Conservation (phyloP, 2,113 vertebrate species). For the Serinus canaria region DNA sequence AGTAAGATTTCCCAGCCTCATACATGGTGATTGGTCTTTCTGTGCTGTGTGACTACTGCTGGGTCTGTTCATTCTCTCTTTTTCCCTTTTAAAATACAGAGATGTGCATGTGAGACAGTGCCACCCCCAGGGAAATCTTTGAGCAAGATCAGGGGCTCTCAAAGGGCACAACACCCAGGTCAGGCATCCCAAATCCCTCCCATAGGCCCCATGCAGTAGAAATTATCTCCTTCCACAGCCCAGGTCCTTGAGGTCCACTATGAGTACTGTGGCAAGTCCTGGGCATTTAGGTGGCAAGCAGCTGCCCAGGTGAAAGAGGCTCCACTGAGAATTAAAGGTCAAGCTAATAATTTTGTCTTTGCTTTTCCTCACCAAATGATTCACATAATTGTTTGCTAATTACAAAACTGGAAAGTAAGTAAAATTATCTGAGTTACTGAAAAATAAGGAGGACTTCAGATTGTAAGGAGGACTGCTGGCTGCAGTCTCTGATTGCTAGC, state of each 20-base stretch:
- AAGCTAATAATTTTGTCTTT: not conserved
- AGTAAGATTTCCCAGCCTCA: not conserved
- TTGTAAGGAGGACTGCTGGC: not conserved
- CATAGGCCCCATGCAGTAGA: not conserved
- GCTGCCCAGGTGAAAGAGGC: not conserved
- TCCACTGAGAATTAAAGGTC: not conserved
- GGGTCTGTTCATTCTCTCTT: not conserved
- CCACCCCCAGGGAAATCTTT: accelerated
- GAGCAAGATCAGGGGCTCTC: not conserved
- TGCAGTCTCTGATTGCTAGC: not conserved
- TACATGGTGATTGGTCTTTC: not conserved
- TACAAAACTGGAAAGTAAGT: not conserved
- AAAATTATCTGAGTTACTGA: not conserved
- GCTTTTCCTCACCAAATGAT: not conserved
- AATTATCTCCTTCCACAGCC: not conserved
- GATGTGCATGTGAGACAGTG: not conserved
- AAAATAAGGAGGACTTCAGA: not conserved
- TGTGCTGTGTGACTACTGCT: not conserved
- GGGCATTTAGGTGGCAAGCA: not conserved
- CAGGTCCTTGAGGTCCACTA: not conserved
- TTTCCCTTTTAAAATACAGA: not conserved
- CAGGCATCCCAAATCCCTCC: not conserved
- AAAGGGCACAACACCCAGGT: accelerated
- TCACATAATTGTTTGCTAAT: not conserved
- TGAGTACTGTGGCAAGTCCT: not conserved